These are phyloP conservation scores for Aleadryas rufinucha DNA, from an alignment of 2,113 vertebrate genomes.

Conservation along the genomic window DNA sequence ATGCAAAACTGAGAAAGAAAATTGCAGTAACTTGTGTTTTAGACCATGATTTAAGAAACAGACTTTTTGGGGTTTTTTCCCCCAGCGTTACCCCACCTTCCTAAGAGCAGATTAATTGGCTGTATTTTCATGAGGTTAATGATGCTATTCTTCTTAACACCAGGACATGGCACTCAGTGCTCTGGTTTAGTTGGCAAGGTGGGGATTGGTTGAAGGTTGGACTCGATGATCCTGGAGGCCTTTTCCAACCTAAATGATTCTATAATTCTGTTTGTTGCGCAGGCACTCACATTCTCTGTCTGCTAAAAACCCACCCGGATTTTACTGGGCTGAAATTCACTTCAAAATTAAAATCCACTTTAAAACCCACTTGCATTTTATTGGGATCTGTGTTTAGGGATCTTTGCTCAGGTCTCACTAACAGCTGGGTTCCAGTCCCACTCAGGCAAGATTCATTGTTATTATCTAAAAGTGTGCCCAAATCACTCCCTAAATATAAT, in stretches of 20 bases:
- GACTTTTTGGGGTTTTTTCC: accelerated
- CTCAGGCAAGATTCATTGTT: accelerated
- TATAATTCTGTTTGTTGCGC: neutral
- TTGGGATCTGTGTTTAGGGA: neutral
- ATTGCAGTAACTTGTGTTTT: neutral
- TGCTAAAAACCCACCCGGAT: neutral
- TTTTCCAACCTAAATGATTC: neutral
- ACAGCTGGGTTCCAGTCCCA: neutral
- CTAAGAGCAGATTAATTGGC: neutral
- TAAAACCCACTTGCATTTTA: neutral
- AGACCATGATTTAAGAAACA: neutral
- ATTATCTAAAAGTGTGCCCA: neutral
- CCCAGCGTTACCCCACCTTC: neutral
- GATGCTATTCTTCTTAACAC: neutral
- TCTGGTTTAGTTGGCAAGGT: neutral
- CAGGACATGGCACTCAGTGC: neutral
- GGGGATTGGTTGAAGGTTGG: neutral
- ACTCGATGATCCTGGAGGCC: accelerated
- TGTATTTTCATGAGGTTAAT: neutral
- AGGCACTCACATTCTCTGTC: neutral
- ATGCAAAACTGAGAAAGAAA: neutral
- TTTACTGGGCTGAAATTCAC: neutral
- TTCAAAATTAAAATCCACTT: neutral
- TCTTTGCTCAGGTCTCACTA: neutral
- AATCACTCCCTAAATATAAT: neutral